Conservation (phyloP, 2,797 vertebrate genomes). For the Macropus fuliginosus region DNA sequence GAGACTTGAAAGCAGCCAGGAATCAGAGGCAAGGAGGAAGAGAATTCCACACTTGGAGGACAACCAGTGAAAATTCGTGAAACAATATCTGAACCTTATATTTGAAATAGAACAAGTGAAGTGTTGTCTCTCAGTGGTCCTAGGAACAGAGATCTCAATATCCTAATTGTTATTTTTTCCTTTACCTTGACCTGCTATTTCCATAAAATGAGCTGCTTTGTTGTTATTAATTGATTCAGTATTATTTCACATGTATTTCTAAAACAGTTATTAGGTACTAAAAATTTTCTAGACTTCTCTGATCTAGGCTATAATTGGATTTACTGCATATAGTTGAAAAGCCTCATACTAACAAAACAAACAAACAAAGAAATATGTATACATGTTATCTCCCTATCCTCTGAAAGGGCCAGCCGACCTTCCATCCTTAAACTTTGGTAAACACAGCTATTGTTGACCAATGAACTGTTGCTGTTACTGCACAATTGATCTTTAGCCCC, state of each 20-base stretch:
- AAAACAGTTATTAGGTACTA: slow-evolving; percentile 12
- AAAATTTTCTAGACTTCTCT: slow-evolving; percentile 51
- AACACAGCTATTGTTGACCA: slow-evolving; percentile 14
- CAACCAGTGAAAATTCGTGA: background rate
- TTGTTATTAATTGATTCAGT: slow-evolving; percentile 50
- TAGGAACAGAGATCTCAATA: slow-evolving; percentile 19
- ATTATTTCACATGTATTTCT: slow-evolving; percentile 48
- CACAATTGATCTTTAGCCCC: background rate
- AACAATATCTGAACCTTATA: slow-evolving; percentile 23
- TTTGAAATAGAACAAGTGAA: slow-evolving; percentile 17
- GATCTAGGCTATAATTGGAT: slow-evolving; percentile 31
- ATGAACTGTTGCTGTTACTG: slow-evolving; percentile 39
- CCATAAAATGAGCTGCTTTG: slow-evolving; percentile 39
- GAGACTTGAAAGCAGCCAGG: background rate
- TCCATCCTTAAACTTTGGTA: slow-evolving; percentile 46
- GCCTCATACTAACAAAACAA: background rate
- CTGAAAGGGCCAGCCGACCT: slow-evolving; percentile 21
- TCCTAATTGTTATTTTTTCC: slow-evolving; percentile 24
- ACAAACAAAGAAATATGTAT: background rate
- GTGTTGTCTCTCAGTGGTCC: background rate
- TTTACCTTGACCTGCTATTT: background rate
- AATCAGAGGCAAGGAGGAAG: background rate
- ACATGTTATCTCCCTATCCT: background rate
- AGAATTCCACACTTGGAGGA: background rate
- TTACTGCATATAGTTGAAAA: background rate